Base-by-base conservation (phyloP, 2,888 invertebrate genomes). In the Magallana nippona region DNA sequence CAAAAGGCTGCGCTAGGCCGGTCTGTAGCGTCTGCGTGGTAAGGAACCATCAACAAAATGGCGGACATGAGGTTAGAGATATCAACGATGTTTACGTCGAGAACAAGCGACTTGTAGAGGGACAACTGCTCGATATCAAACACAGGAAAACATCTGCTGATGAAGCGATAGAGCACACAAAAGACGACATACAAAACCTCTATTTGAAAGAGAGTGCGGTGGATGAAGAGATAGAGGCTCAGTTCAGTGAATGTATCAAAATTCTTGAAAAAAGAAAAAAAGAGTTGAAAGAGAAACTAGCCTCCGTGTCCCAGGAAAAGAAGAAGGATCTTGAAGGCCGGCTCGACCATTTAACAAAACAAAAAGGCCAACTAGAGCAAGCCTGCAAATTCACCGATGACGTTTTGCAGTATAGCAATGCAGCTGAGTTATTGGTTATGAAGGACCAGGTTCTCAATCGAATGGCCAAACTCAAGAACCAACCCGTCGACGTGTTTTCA, bases 41-140 rank as follows among this genome's bases (percentile, higher is more conserved):
- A 11, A 86, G 86, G 1, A 87, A 86, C 44, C 89, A 90, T 83
- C 87, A 89, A 79, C 85, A 87, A 62, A 87, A 13, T 71, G 88
- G 88, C 71, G 88, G 88, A 0, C 89, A 89, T 62, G 87, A 88
- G 15, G 88, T 90, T 55, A 83, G 87, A 57, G 87, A 89, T 79
- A 87, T 90, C 15, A 88, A 90, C 79, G 89, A 89, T 78, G 87
- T 88, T 3, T 89, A 89, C 60, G 60, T 88, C 0, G 88, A 89
- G 78, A 89, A 87, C 63, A 90, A 90, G 82, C 77, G 88, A 32
- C 81, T 85, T 15, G 84, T 90, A 17, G 89, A 90, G 82, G 82
- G 87, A 3, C 78, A 89, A 27, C 78, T 90, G 58, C 85, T 88
- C 15, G 88, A 89, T 55, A 83, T 89, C 5, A 86, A 84, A 79